Percentiles rank a stretch among this genome's conserved stretches.
phyloP scores from a whole-genome alignment of 2,888 invertebrate species.

The Anthrax anthrax region DNA sequence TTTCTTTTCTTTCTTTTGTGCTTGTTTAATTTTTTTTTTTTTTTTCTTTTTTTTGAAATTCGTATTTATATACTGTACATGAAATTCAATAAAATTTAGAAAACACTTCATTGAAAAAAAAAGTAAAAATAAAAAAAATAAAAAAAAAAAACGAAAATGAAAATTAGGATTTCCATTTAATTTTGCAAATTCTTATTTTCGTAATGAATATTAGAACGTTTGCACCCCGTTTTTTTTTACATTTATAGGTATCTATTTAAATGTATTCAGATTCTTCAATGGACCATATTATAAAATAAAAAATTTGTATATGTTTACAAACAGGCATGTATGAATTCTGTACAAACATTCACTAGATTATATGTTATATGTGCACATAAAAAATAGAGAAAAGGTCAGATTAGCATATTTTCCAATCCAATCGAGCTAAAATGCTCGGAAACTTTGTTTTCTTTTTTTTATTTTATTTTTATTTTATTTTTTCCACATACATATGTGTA shows the following conservation, averaged over 20 bases:
- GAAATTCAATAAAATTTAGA: slow-evolving; percentile 4
- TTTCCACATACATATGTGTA: neutral
- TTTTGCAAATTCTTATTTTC: neutral
- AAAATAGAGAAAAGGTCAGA: slow-evolving; percentile 4
- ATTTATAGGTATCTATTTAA: no score
- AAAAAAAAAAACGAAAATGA: neutral
- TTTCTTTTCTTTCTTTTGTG: no score
- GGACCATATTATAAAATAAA: neutral
- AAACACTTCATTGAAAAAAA: neutral
- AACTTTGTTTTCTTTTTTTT: slow-evolving; percentile 6
- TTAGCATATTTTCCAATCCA: slow-evolving; percentile 14
- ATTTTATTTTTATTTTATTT: no score
- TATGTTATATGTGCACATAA: no score
- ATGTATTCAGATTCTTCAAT: no score
- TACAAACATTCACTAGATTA: no score
- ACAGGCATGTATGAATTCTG: no score
- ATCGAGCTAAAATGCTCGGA: slow-evolving; percentile 19
- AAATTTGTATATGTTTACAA: no score
- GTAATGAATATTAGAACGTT: neutral
- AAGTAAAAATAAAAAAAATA: neutral
- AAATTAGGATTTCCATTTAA: neutral
- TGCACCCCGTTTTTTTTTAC: neutral
- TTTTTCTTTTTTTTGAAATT: no score
- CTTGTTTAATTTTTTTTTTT: no score
- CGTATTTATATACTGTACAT: no score